These are phyloP conservation scores for Caenorhabditis sp. DNA, from an alignment of 2,888 invertebrate species.

Conservation along the genomic window DNA sequence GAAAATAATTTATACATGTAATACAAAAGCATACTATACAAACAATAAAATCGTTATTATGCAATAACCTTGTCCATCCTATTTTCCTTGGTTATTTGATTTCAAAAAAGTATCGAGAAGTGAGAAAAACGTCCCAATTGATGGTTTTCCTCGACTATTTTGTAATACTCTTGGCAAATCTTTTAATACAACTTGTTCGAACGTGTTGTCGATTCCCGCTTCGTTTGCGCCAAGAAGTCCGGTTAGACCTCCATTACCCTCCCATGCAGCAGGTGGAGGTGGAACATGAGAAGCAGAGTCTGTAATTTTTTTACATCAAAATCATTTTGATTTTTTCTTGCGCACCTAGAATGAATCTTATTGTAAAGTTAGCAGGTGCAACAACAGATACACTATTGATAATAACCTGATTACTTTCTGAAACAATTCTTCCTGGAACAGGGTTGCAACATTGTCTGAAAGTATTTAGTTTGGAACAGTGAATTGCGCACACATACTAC, in stretches of 20 bases:
- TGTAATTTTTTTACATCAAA: too few species aligned
- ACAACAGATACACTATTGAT: conserved; percentile 40
- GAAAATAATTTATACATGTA: neutral
- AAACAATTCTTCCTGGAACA: conserved; percentile 51
- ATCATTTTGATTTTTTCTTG: too few species aligned
- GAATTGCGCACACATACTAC: conserved; percentile 2
- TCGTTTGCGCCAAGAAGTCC: conserved; percentile 51
- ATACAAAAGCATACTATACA: neutral
- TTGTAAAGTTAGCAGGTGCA: conserved; percentile 53
- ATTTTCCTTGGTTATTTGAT: conserved; percentile 4
- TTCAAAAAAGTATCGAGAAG: conserved; percentile 12
- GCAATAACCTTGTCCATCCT: neutral
- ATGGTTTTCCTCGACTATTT: conserved; percentile 8
- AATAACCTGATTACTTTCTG: conserved; percentile 46
- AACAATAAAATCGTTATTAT: neutral
- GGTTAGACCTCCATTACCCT: conserved; percentile 56
- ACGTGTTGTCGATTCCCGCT: conserved; percentile 57
- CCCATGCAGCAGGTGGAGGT: conserved; percentile 55
- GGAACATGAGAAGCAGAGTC: conserved; percentile 21
- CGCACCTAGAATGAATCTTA: conserved; percentile 50
- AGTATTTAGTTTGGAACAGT: neutral
- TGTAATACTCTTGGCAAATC: conserved; percentile 41
- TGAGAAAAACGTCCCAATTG: conserved; percentile 22
- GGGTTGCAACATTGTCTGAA: conserved; percentile 58
- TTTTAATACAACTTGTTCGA: conserved; percentile 53